These are phyloP conservation scores for Achatina immaculata DNA, from an alignment of 1,140 invertebrate species.

Conservation along the genomic window DNA sequence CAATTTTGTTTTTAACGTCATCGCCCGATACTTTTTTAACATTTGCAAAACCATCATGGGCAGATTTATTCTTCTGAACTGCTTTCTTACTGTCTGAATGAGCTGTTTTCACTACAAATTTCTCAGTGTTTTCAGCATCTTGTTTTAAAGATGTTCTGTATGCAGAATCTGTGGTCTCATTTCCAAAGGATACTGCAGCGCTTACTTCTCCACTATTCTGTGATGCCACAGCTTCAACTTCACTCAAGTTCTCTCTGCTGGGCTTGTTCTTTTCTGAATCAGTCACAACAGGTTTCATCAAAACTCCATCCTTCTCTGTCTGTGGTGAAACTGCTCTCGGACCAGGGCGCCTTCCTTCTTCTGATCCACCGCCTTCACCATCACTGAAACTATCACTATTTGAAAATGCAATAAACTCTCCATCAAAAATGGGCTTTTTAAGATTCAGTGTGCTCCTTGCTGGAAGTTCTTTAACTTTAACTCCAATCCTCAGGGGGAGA, in stretches of 20 bases:
- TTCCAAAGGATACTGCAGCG: neutral
- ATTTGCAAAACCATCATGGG: neutral
- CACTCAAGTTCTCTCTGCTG: neutral
- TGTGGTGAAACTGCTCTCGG: neutral
- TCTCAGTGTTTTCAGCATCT: neutral
- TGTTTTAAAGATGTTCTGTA: neutral
- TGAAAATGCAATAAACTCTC: conserved; percentile 18
- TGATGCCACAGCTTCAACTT: neutral
- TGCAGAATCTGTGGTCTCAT: too few species aligned
- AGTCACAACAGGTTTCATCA: neutral
- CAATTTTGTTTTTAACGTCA: neutral
- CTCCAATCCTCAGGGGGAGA: neutral
- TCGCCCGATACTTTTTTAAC: neutral
- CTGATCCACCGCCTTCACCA: neutral
- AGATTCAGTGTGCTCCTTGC: neutral
- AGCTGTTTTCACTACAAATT: neutral
- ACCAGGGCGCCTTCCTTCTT: neutral
- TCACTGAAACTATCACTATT: neutral
- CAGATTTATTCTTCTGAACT: neutral
- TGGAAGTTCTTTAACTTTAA: conserved; percentile 1
- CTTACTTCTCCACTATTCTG: neutral
- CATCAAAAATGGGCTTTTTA: neutral
- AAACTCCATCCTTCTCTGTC: neutral
- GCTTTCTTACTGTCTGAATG: neutral
- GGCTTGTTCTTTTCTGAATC: neutral